Evolutionary conservation across 2,113 vertebrate genomes (phyloP).

Genomic region (Notothenia rossii): DNA sequence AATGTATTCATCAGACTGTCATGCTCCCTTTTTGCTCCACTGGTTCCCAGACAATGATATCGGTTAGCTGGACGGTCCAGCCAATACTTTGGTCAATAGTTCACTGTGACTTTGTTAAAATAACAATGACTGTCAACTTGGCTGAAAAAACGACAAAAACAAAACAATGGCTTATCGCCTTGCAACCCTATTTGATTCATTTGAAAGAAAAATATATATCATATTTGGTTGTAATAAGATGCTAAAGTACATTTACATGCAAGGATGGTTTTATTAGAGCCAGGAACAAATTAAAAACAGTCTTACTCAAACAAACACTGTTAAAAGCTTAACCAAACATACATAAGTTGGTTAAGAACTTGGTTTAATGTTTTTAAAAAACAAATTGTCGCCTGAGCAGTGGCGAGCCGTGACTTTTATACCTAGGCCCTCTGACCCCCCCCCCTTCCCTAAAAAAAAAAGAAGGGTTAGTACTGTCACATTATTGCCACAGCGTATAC

Average conservation of each 20-base stretch:
- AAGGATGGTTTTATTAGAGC: not conserved
- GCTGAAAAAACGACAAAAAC: no score
- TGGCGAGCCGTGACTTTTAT: no score
- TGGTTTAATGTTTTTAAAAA: not conserved
- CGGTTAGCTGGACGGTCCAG: not conserved
- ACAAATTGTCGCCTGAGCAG: conserved; percentile 10
- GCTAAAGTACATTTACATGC: not conserved
- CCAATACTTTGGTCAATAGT: not conserved
- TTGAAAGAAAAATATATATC: not conserved
- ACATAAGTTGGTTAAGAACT: not conserved
- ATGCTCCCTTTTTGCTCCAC: not conserved
- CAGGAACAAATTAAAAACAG: not conserved
- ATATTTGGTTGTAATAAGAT: not conserved
- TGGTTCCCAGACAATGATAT: not conserved
- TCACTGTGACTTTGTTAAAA: not conserved
- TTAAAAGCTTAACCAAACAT: conserved; percentile 3
- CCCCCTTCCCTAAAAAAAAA: no score
- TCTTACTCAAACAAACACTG: not conserved
- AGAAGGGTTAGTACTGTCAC: no score
- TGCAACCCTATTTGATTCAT: not conserved
- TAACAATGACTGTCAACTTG: not conserved
- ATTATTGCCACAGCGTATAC: no score
- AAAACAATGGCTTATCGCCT: no score
- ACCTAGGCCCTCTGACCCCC: no score
- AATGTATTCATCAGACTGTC: not conserved